Conservation (phyloP, 2,113 vertebrate species). For the Syngnathoides biaculeatus region DNA sequence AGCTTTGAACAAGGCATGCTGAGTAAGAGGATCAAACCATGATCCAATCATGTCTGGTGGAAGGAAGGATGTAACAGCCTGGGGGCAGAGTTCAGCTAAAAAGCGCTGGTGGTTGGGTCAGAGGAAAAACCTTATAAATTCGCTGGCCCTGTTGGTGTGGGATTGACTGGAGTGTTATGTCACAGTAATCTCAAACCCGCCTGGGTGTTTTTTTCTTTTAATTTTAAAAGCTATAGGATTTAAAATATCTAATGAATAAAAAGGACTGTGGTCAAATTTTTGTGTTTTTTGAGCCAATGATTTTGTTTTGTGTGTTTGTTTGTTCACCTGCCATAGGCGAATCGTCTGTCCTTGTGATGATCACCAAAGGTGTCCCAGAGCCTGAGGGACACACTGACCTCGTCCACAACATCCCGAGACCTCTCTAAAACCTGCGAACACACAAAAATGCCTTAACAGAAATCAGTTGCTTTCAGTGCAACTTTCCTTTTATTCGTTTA, state of each 20-base stretch:
- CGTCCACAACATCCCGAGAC: slow-evolving; percentile 82
- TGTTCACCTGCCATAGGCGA: slow-evolving; percentile 79
- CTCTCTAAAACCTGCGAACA: slow-evolving; percentile 79
- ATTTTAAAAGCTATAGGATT: neutral
- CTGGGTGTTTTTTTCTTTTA: neutral
- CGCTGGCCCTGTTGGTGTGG: slow-evolving; percentile 14
- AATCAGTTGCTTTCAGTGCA: slow-evolving; percentile 3
- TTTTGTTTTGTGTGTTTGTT: slow-evolving; percentile 2
- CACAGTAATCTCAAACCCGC: neutral
- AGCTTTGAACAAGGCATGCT: slow-evolving; percentile 41
- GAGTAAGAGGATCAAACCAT: slow-evolving; percentile 52
- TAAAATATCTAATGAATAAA: neutral
- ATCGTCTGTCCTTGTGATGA: slow-evolving; percentile 83
- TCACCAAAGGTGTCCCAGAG: slow-evolving; percentile 86
- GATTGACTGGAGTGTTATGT: slow-evolving; percentile 5
- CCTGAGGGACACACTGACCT: slow-evolving; percentile 81
- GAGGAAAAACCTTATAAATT: slow-evolving; percentile 22
- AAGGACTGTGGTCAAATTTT: neutral
- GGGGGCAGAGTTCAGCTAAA: slow-evolving; percentile 32
- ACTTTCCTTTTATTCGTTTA: neutral
- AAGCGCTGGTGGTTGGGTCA: slow-evolving; percentile 41
- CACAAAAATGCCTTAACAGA: neutral
- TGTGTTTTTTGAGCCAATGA: neutral
- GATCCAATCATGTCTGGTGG: slow-evolving; percentile 50
- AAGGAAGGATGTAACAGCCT: slow-evolving; percentile 37